Conservation (phyloP, 2,113 vertebrate species). For the Taxidea taxus region DNA sequence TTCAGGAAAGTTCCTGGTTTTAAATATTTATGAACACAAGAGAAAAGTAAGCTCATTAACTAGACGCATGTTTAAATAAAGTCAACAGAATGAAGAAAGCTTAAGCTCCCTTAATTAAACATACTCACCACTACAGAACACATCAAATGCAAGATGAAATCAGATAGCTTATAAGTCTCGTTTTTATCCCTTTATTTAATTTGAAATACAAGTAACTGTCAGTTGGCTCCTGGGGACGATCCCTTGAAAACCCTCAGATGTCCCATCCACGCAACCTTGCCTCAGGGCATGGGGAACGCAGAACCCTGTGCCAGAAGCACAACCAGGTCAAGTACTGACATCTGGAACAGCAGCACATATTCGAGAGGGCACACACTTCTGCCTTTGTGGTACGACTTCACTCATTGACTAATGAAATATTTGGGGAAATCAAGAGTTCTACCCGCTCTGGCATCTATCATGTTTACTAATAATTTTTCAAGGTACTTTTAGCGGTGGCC, state of each 20-base stretch:
- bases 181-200: not conserved
- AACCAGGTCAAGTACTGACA: not conserved
- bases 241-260: not conserved
- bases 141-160: not conserved
- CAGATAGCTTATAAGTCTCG: not conserved
- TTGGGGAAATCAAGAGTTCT: not conserved
- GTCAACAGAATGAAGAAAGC: not conserved
- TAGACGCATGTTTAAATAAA: not conserved
- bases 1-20: not conserved
- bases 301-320: not conserved
- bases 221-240: not conserved
- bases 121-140: not conserved
- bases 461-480: not conserved
- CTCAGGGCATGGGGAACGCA: not conserved
- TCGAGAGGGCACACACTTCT: not conserved
- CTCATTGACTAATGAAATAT: not conserved
- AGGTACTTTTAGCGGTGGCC: not conserved
- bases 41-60: not conserved
- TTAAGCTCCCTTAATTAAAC: not conserved
- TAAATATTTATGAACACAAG: not conserved
- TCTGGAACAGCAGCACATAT: not conserved
- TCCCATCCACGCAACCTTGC: too few species aligned
- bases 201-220: not conserved
- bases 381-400: not conserved
- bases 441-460: not conserved